These are phyloP conservation scores for Pseudomyrmex pallidus DNA, from an alignment of 1,140 invertebrate species.

Conservation along the genomic window DNA sequence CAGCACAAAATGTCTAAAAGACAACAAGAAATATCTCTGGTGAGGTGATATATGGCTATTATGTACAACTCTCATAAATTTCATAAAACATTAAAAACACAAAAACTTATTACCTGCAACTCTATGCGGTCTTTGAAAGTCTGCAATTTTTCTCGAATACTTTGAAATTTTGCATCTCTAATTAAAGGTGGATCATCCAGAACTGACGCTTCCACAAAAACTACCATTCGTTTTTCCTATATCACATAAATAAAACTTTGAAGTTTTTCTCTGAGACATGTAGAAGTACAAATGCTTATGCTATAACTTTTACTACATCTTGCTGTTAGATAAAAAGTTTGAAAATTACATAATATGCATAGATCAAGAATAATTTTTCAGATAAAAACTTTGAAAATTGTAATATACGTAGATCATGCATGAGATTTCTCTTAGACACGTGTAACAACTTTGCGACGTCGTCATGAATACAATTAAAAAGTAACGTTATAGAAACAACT, in stretches of 20 bases:
- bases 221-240: slow-evolving; percentile 97
- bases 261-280: background rate
- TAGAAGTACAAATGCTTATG: too few relatives aligned
- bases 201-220: slow-evolving; percentile 96
- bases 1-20: too few relatives aligned
- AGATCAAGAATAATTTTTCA: too few relatives aligned
- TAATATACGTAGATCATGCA: background rate
- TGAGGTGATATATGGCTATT: too few relatives aligned
- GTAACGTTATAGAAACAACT: too few relatives aligned
- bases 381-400: background rate
- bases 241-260: slow-evolving; percentile 51
- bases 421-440: background rate
- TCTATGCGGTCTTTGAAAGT: slow-evolving; percentile 96
- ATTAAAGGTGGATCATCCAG: slow-evolving; percentile 92
- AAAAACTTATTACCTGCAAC: slow-evolving; percentile 85
- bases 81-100: background rate
- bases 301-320: too few relatives aligned
- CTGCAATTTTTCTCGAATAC: slow-evolving; percentile 93
- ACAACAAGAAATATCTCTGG: too few relatives aligned
- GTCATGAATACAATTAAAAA: too few relatives aligned
- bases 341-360: background rate
- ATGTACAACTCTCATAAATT: slow-evolving; percentile 69
- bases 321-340: too few relatives aligned
- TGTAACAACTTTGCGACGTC: background rate
- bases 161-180: slow-evolving; percentile 89